phyloP scores from a whole-genome alignment of 92 coral and sea anemone genomes.

The Actinernus sp. region DNA sequence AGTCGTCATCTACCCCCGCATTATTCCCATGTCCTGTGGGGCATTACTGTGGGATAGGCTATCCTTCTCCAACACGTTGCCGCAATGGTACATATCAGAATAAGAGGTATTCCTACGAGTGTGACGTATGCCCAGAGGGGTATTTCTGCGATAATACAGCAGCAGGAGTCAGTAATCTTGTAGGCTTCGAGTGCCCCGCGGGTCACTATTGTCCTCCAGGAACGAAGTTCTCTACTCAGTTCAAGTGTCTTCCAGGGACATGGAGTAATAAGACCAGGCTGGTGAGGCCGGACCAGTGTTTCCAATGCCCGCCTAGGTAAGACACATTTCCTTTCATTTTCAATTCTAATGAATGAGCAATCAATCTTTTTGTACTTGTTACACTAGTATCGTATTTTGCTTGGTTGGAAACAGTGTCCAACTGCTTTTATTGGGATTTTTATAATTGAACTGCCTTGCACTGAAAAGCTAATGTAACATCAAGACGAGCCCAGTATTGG shows the following conservation, averaged over 20 bases:
- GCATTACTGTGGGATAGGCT: constrained; percentile 81
- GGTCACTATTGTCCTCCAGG: constrained; percentile 88
- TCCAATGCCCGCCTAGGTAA: constrained; percentile 91
- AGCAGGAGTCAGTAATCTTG: constrained; percentile 56
- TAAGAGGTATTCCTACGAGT: constrained; percentile 59
- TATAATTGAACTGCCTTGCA: too few species aligned
- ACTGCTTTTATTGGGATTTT: too few species aligned
- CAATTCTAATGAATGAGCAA: too few species aligned
- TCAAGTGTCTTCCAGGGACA: constrained; percentile 87
- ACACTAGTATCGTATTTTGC: too few species aligned
- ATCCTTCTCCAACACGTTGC: constrained; percentile 76
- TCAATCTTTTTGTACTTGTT: too few species aligned
- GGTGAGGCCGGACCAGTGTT: constrained; percentile 76
- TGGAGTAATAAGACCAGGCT: constrained; percentile 92
- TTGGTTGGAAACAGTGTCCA: too few species aligned
- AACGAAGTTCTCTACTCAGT: constrained; percentile 82
- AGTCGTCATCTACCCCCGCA: constrained; percentile 71
- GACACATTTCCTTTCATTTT: not conserved
- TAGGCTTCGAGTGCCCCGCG: constrained; percentile 75
- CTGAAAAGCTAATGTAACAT: too few species aligned
- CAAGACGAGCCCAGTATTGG: too few species aligned
- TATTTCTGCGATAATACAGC: constrained; percentile 94
- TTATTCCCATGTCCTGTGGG: constrained; percentile 79
- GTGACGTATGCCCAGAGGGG: constrained; percentile 78
- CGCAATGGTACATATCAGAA: constrained; percentile 93